Percentiles rank a stretch among this genome's conserved stretches.
These are phyloP conservation scores for Drosophila repleta DNA, from an alignment of 1,140 invertebrate genomes.

Conservation along the genomic window DNA sequence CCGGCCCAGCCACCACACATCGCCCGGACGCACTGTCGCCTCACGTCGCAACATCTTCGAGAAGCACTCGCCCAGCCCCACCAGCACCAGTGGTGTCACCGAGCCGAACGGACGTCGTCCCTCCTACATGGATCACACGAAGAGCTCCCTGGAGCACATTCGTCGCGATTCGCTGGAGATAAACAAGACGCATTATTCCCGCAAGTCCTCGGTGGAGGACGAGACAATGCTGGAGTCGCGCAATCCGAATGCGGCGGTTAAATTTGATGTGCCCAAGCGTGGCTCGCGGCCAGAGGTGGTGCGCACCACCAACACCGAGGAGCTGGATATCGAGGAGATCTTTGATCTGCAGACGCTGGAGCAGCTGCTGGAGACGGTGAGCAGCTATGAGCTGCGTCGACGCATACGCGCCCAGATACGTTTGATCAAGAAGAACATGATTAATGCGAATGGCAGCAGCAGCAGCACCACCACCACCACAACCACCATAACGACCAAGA, in stretches of 20 bases:
- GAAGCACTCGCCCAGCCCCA: conserved; percentile 40
- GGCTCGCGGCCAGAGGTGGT: conserved; percentile 10
- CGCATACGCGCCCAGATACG: conserved; percentile 90
- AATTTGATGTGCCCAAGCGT: conserved; percentile 86
- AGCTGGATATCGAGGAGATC: conserved; percentile 88
- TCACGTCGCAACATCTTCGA: conserved; percentile 74
- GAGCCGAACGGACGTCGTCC: conserved; percentile 58
- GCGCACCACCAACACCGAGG: conserved; percentile 55
- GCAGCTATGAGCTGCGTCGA: conserved; percentile 89
- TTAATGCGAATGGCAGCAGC: conserved; percentile 50
- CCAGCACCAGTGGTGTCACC: background rate
- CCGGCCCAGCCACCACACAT: conserved; percentile 22
- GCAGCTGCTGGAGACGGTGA: conserved; percentile 89
- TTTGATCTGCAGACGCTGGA: conserved; percentile 88
- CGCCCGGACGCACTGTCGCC: conserved; percentile 59
- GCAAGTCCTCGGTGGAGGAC: conserved; percentile 71
- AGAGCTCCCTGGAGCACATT: conserved; percentile 79
- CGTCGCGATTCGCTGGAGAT: conserved; percentile 78
- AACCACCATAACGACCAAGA: conserved; percentile 28
- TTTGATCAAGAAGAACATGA: conserved; percentile 86
- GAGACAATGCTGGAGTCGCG: conserved; percentile 54
- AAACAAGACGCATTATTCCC: conserved; percentile 73
- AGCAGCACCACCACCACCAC: conserved; percentile 34
- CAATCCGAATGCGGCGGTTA: conserved; percentile 84
- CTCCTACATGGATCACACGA: conserved; percentile 83